A percentile compares a stretch with the other conserved stretches of the same genome.
phyloP scores from a whole-genome alignment of 2,797 vertebrate species.

The Ceyx erithaca region DNA sequence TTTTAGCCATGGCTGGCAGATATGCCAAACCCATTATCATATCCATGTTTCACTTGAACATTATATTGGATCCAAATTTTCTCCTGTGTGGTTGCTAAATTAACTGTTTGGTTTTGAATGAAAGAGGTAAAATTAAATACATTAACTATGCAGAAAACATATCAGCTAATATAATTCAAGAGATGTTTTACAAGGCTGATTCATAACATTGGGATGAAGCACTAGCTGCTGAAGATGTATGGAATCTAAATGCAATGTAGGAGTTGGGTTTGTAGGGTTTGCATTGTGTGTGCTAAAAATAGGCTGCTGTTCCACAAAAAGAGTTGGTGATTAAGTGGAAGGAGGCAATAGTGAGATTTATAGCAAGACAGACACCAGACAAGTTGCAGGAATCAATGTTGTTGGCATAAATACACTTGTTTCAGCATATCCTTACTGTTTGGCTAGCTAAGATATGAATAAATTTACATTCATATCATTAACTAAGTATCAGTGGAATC shows the following conservation, averaged over 20 bases:
- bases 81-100: not conserved
- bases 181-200: not conserved
- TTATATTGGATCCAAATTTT: not conserved
- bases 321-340: not conserved
- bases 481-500: not conserved
- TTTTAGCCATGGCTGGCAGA: not conserved
- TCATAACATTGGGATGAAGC: not conserved
- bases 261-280: not conserved
- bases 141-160: not conserved
- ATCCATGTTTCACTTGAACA: not conserved
- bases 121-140: slow-evolving; percentile 8
- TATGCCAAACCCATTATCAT: not conserved
- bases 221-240: not conserved
- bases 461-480: not conserved
- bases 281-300: not conserved
- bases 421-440: not conserved
- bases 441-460: not conserved
- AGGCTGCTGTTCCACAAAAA: not conserved
- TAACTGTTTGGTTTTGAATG: not conserved
- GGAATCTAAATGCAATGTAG: not conserved
- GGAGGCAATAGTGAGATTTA: not conserved
- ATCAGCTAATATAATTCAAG: not conserved
- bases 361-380: not conserved
- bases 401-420: not conserved
- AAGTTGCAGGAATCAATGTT: not conserved